Evolutionary conservation across 2,888 invertebrate genomes (phyloP).

Genomic region (Tipula unca): DNA sequence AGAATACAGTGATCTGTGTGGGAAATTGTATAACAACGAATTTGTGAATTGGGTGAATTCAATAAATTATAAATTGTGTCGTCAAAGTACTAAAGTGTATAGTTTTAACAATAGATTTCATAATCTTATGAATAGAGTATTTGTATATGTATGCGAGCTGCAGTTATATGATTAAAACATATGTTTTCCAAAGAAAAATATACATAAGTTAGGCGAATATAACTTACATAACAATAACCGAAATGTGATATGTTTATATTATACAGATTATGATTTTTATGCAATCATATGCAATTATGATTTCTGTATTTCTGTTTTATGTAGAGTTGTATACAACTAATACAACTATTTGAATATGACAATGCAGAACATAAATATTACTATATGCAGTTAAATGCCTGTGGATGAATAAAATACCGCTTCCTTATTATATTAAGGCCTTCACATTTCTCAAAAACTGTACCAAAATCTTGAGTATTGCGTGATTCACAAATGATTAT

Average conservation of each 20-base stretch:
- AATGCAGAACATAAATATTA: no score
- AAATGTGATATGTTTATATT: neutral
- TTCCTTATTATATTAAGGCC: neutral
- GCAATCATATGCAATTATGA: neutral
- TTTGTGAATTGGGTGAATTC: neutral
- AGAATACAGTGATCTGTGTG: constrained; percentile 1
- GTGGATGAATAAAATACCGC: neutral
- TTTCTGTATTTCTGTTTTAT: no score
- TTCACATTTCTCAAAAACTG: neutral
- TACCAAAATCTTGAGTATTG: neutral
- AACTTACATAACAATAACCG: neutral
- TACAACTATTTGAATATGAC: no score
- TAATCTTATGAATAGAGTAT: neutral
- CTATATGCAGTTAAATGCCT: neutral
- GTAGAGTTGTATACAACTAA: no score
- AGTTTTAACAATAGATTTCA: neutral
- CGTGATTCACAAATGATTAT: neutral
- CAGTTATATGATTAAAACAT: no score
- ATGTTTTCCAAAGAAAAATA: neutral
- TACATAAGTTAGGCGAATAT: neutral
- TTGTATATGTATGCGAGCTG: neutral
- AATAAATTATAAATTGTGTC: neutral
- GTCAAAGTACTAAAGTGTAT: neutral
- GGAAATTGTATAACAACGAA: neutral
- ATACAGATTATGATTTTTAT: neutral